A percentile compares a stretch with the other conserved stretches of the same genome.
phyloP scores from a whole-genome alignment of 2,113 vertebrate species.

The Rissa tridactyla region DNA sequence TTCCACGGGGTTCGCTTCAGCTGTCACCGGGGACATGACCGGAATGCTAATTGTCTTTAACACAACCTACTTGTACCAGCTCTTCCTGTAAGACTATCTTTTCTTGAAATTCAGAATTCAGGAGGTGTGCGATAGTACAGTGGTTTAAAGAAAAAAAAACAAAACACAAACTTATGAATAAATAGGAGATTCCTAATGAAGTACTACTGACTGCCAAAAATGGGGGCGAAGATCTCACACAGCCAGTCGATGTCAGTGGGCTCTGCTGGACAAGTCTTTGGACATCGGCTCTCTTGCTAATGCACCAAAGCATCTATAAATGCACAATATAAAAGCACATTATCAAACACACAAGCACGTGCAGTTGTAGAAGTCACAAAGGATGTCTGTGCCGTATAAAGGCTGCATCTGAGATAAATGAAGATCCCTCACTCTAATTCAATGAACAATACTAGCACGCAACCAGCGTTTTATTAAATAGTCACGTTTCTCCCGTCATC shows the following conservation, averaged over 20 bases:
- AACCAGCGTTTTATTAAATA: not conserved
- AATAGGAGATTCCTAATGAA: not conserved
- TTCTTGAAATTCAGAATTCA: not conserved
- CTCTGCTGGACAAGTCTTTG: not conserved
- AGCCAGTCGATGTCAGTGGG: not conserved
- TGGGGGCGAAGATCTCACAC: not conserved
- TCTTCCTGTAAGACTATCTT: not conserved
- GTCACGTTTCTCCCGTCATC: not conserved
- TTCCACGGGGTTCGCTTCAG: not conserved
- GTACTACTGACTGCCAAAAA: not conserved
- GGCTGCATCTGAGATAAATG: not conserved
- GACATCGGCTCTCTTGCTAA: not conserved
- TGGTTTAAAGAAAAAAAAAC: not conserved
- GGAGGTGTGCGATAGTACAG: not conserved
- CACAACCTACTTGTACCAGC: not conserved
- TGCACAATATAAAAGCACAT: not conserved
- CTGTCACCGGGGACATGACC: not conserved
- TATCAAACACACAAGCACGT: not conserved
- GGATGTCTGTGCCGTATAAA: not conserved
- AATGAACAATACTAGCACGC: not conserved
- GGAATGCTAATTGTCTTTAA: conserved; percentile 48
- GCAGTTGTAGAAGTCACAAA: not conserved
- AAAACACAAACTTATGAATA: not conserved
- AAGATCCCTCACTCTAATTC: not conserved
- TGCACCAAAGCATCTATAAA: not conserved